Conservation (phyloP, 2,888 invertebrate genomes). For the Trachelus troglodyta region DNA sequence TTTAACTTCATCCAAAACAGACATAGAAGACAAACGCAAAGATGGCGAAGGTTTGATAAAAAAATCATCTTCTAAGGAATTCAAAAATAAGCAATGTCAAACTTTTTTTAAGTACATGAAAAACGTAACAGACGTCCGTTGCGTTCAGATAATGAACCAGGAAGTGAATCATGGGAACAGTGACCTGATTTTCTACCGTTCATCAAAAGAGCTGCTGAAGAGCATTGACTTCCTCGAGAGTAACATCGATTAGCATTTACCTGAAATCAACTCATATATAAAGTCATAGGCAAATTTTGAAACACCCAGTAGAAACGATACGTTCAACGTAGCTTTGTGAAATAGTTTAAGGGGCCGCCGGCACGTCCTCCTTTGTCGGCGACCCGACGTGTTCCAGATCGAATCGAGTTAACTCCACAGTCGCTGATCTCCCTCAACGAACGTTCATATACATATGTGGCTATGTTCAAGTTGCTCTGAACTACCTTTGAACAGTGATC, state of each 20-base stretch:
- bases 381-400: neutral
- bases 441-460: neutral
- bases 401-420: neutral
- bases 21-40: neutral
- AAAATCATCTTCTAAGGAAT: neutral
- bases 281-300: neutral
- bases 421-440: neutral
- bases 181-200: constrained; percentile 29
- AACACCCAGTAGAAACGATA: neutral
- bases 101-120: constrained; percentile 42
- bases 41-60: neutral
- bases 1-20: neutral
- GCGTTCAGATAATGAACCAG: constrained; percentile 32
- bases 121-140: constrained; percentile 32
- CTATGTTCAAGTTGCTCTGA: neutral
- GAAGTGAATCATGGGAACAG: constrained; percentile 32
- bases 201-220: constrained; percentile 25
- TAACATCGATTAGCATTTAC: neutral
- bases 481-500: neutral
- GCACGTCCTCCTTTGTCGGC: neutral
- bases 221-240: neutral
- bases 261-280: neutral
- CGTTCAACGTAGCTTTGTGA: neutral
- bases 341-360: neutral
- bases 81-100: constrained; percentile 17